phyloP scores from a whole-genome alignment of 2,888 invertebrate genomes.

The Chymomyza procnemis region DNA sequence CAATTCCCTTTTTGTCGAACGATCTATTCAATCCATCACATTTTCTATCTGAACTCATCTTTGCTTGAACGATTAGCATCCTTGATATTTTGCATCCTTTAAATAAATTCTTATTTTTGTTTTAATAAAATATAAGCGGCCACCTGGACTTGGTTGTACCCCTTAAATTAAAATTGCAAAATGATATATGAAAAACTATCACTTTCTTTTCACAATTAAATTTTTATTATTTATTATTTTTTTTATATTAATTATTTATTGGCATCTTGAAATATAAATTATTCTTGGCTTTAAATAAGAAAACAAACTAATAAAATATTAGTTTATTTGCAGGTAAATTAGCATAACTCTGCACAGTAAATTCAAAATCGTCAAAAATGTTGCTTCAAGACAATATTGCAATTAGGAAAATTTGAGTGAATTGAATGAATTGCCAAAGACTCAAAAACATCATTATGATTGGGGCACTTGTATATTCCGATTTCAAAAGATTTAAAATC shows the following conservation, averaged over 20 bases:
- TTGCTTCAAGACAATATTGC: background rate
- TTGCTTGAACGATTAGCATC: no score
- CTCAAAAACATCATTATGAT: background rate
- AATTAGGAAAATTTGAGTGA: background rate
- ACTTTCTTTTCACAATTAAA: no score
- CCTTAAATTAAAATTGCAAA: no score
- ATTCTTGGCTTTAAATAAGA: background rate
- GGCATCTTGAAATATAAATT: background rate
- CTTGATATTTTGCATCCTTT: no score
- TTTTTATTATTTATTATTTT: no score
- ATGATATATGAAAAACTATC: no score
- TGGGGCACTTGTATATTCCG: background rate
- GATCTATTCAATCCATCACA: no score
- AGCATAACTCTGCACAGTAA: background rate
- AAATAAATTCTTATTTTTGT: no score
- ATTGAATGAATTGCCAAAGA: background rate
- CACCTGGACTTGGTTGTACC: no score
- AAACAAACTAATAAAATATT: background rate
- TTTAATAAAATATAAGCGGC: no score
- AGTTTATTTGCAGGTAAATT: background rate
- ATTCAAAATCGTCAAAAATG: background rate
- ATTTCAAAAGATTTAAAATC: background rate
- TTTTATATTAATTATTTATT: background rate
- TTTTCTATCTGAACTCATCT: no score
- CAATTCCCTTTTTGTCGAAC: no score